These are phyloP conservation scores for Philereme transversata DNA, from an alignment of 2,888 invertebrate species.

Conservation along the genomic window DNA sequence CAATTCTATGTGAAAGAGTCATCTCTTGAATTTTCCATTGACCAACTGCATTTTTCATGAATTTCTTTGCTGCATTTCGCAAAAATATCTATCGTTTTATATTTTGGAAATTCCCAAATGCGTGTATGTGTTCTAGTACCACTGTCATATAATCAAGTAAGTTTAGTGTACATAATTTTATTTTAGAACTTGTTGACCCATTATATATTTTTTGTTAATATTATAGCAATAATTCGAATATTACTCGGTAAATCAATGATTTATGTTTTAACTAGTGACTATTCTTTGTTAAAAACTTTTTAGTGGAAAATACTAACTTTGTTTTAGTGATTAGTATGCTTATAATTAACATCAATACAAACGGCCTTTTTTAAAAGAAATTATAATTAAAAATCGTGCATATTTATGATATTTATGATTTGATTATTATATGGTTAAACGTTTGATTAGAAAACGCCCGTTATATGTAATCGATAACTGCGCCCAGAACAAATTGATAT, in stretches of 20 bases:
- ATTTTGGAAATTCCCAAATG: constrained; percentile 47
- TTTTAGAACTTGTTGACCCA: constrained; percentile 68
- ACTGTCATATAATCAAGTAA: constrained; percentile 37
- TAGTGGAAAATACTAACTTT: constrained; percentile 65
- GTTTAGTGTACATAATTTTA: constrained; percentile 75
- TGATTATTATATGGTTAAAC: constrained; percentile 3
- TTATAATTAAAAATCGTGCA: constrained; percentile 17
- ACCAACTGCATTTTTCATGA: constrained; percentile 40
- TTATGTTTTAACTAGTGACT: constrained; percentile 58
- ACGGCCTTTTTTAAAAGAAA: constrained; percentile 47
- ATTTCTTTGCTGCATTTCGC: constrained; percentile 40
- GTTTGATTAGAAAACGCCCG: constrained; percentile 26
- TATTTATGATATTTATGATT: constrained; percentile 15
- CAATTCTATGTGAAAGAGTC: constrained; percentile 22
- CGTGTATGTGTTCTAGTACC: constrained; percentile 32
- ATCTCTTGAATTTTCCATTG: constrained; percentile 34
- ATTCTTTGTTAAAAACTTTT: constrained; percentile 61
- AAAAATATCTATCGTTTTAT: constrained; percentile 59
- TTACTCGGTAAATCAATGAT: constrained; percentile 52
- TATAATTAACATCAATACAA: constrained; percentile 52
- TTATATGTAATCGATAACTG: constrained; percentile 32
- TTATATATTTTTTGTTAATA: constrained; percentile 67
- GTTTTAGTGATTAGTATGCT: constrained; percentile 55
- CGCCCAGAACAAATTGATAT: constrained; percentile 65
- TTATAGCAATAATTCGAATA: constrained; percentile 65